Conservation (phyloP, 2,797 vertebrate species). For the Hephaestus fuliginosus region DNA sequence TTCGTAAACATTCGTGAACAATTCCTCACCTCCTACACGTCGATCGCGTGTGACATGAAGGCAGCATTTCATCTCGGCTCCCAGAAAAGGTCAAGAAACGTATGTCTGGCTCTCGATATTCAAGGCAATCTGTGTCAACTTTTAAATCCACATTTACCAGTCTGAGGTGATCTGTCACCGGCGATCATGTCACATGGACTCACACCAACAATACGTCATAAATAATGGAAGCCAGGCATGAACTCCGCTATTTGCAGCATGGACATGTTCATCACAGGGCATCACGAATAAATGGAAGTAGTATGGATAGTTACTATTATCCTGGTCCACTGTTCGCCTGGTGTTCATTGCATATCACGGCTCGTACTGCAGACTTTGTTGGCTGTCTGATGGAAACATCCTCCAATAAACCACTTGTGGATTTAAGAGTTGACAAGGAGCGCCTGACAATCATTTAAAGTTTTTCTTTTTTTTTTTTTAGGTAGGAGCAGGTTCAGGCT, state of each 20-base stretch:
- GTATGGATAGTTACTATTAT: not conserved
- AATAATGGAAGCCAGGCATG: constrained; percentile 29
- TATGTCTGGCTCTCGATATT: not conserved
- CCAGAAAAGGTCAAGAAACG: too few relatives aligned
- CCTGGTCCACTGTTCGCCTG: not conserved
- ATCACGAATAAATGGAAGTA: constrained; percentile 39
- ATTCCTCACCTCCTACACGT: not conserved
- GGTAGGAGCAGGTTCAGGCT: constrained; percentile 1
- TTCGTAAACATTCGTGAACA: too few relatives aligned
- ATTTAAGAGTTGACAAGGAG: constrained; percentile 14
- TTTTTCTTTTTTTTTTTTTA: not conserved
- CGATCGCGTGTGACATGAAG: not conserved
- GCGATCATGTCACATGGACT: not conserved
- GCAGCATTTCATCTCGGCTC: not conserved
- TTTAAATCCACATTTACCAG: constrained; percentile 20
- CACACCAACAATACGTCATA: constrained; percentile 3
- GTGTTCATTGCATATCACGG: not conserved
- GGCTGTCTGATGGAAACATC: not conserved
- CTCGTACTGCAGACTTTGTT: not conserved
- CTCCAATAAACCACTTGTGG: not conserved
- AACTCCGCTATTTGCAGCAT: constrained; percentile 40
- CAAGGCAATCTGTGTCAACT: constrained; percentile 19
- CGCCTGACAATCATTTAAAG: not conserved
- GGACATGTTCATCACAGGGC: constrained; percentile 38
- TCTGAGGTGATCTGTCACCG: constrained; percentile 1